Base-by-base conservation (phyloP, 37 sponge, comb jelly and placozoan genomes). In the Theonella swinhoei region DNA sequence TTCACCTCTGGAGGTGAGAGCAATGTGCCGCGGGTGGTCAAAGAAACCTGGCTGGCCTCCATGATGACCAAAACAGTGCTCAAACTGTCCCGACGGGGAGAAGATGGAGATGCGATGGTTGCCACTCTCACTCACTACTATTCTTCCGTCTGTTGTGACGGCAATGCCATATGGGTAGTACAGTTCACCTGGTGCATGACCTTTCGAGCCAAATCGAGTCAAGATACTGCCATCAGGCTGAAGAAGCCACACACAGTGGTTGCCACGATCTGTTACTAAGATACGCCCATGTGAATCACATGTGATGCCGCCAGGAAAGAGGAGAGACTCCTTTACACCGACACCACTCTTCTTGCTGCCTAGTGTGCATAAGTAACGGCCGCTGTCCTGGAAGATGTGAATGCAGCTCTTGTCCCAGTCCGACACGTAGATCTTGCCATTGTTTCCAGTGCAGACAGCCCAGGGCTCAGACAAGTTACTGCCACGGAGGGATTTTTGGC, bases 41-140 rank as follows among this genome's bases (percentile, higher is more conserved):
- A 87, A 87, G 74, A 72, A 64, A 14, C 87, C 87, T 1, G 67
- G 72, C 74, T 87, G 67, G 24, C 79, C 31, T 8, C 87, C 87
- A 25, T 87, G 72, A 29, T 33, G 20, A 20, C 87, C 87, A 63
- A 87, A 80, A 72, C 87, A 87, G 54, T 14, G 54, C 7, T 17
- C 11, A 77, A 59, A 77, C 29, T 77, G n/a, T 3, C 77, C 77
- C 4, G 61, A 59, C 43, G 25, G 23, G 11, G 62, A 62, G 63
- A 77, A 77, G 2, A 77, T 35, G 11, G 77, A 77, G 20, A 77
- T 58, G 17, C 77, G 59, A 77, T 77, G 36, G 30, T 77, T 77
- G 11, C 77, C 77, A 77, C 63, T 61, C 33, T 77, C 77, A 30
- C 77, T 77, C 23, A 77, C 63, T 28, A 62, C 28, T 28, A 77